phyloP scores from a whole-genome alignment of 2,888 invertebrate species.

The Leptopilina drosophilae region DNA sequence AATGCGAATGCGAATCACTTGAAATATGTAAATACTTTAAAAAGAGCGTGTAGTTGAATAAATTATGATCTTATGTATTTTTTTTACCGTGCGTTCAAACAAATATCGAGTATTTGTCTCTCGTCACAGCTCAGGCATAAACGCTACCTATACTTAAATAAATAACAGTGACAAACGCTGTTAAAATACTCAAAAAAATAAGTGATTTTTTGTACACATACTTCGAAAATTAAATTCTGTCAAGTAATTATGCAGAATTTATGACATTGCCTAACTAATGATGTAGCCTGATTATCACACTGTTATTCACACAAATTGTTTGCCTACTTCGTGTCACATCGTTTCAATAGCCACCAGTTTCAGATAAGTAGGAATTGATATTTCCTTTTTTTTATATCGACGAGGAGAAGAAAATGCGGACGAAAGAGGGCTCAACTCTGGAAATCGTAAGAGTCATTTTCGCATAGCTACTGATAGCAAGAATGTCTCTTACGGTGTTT shows the following conservation, averaged over 20 bases:
- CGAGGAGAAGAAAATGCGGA: too few species aligned
- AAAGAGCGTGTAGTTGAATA: conserved; percentile 26
- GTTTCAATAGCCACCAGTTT: too few species aligned
- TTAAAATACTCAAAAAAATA: conserved; percentile 10
- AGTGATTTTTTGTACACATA: conserved; percentile 23
- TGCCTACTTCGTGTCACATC: too few species aligned
- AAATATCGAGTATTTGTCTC: conserved; percentile 32
- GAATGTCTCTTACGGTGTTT: too few species aligned
- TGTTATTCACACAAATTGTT: not conserved
- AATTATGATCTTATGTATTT: conserved; percentile 33
- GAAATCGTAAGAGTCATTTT: too few species aligned
- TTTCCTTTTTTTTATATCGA: not conserved
- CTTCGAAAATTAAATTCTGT: not conserved
- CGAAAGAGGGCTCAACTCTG: too few species aligned
- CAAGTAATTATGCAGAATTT: conserved; percentile 2
- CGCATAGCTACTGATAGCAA: too few species aligned
- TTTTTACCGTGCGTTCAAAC: conserved; percentile 20
- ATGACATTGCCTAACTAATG: not conserved
- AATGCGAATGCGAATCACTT: conserved; percentile 23
- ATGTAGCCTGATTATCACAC: conserved; percentile 9
- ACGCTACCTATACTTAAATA: conserved; percentile 12
- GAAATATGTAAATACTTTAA: conserved; percentile 46
- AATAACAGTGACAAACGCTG: not conserved
- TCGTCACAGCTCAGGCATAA: conserved; percentile 26
- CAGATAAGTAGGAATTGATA: not conserved